These are phyloP conservation scores for Amiota communis DNA, from an alignment of 2,888 invertebrate species.

Conservation along the genomic window DNA sequence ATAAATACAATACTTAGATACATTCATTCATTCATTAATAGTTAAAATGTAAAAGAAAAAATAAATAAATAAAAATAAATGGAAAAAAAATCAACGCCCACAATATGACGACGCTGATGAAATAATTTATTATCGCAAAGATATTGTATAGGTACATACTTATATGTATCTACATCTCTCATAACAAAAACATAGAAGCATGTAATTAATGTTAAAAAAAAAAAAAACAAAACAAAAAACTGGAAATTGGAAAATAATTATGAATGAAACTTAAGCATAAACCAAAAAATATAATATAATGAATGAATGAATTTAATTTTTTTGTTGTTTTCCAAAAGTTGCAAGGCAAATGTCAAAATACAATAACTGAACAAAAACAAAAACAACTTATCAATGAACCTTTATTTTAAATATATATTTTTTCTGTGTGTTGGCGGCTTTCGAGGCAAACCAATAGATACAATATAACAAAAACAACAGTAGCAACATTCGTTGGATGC, in stretches of 20 bases:
- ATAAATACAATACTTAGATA: not conserved
- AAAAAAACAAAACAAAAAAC: not conserved
- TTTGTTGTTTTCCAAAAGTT: slow-evolving; percentile 5
- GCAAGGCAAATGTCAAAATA: slow-evolving; percentile 26
- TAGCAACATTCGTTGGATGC: not conserved
- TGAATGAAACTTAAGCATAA: slow-evolving; percentile 22
- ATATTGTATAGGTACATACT: too few relatives aligned
- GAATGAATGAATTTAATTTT: slow-evolving; percentile 1
- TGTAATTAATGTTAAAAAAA: slow-evolving; percentile 15
- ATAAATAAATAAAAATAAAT: slow-evolving; percentile 7
- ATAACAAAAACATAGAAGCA: slow-evolving; percentile 10
- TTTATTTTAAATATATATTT: slow-evolving; percentile 10
- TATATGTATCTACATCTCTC: not conserved
- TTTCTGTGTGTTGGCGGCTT: slow-evolving; percentile 37
- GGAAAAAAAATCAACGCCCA: slow-evolving; percentile 11
- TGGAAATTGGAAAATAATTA: slow-evolving; percentile 3
- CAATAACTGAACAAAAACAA: slow-evolving; percentile 25
- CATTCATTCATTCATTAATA: slow-evolving; percentile 11
- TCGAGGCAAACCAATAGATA: slow-evolving; percentile 12
- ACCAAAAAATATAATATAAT: not conserved
- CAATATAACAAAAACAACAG: slow-evolving; percentile 9
- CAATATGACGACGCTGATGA: slow-evolving; percentile 8
- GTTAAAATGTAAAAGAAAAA: not conserved
- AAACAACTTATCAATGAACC: slow-evolving; percentile 31
- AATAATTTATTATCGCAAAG: slow-evolving; percentile 64